Conservation (phyloP, 2,113 vertebrate species). For the Arizona elegans region DNA sequence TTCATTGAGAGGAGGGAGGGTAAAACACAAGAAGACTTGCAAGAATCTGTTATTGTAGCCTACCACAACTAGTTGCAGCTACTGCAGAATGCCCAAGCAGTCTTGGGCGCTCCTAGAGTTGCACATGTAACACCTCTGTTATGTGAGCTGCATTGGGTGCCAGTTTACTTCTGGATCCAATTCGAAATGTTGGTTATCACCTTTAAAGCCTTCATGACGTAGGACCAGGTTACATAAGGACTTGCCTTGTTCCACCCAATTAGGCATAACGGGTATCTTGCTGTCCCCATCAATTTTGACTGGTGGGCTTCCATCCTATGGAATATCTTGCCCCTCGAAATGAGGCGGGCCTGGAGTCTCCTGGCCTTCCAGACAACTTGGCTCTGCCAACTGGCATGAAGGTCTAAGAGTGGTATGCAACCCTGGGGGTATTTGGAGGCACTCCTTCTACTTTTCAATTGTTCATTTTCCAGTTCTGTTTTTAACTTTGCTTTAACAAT, state of each 20-base stretch:
- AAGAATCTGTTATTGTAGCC: background rate
- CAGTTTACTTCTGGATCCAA: background rate
- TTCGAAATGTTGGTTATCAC: background rate
- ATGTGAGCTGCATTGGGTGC: background rate
- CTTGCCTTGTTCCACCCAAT: background rate
- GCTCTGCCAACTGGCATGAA: background rate
- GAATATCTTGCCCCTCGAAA: background rate
- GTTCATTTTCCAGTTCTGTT: background rate
- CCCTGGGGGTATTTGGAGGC: background rate
- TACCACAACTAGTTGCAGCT: background rate
- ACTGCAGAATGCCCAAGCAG: background rate
- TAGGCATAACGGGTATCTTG: background rate
- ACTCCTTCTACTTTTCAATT: background rate
- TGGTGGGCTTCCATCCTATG: background rate
- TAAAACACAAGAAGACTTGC: background rate
- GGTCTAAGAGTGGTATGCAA: background rate
- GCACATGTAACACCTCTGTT: background rate
- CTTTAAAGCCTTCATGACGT: background rate
- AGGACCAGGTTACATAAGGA: background rate
- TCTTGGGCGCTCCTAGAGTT: background rate
- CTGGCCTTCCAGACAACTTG: background rate
- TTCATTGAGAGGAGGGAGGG: background rate
- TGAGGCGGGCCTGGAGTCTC: background rate
- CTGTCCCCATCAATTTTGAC: background rate
- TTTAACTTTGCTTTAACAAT: background rate